A percentile compares a stretch with the other conserved stretches of the same genome.
Evolutionary conservation across 1,140 invertebrate species (phyloP).

Genomic region (Parapsyche elsis): DNA sequence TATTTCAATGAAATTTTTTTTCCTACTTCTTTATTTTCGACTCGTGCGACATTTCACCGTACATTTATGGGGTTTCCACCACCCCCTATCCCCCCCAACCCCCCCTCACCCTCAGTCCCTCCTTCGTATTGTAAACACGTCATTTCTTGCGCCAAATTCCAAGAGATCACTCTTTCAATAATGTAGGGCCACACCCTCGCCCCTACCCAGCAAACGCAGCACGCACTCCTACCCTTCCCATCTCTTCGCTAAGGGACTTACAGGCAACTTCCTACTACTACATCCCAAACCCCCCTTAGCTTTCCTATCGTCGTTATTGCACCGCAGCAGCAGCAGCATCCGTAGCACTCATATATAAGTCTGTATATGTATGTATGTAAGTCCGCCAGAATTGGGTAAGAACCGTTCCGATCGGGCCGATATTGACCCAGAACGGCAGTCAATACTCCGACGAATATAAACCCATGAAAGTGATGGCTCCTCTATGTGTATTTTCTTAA

Average conservation of each 20-base stretch:
- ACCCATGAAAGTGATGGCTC: not conserved
- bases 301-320: not conserved
- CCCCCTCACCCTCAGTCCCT: not conserved
- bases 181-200: constrained; percentile 32
- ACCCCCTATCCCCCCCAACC: not conserved
- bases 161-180: constrained; percentile 43
- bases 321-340: too few species aligned
- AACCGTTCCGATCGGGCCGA: not conserved
- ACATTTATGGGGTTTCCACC: constrained; percentile 1
- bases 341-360: too few species aligned
- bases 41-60: not conserved
- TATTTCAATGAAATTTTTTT: too few species aligned
- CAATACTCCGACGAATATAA: constrained; percentile 10
- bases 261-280: not conserved
- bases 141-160: constrained; percentile 44
- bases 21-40: not conserved
- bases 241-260: too few species aligned
- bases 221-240: not conserved
- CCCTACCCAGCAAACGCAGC: not conserved
- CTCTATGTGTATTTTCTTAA: not conserved
- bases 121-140: constrained; percentile 37
- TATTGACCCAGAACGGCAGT: constrained; percentile 29
- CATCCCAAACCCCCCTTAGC: not conserved
- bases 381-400: not conserved
- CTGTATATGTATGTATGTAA: not conserved